A percentile compares a stretch with the other conserved stretches of the same genome.
These are phyloP conservation scores for Columba livia DNA, from an alignment of 2,113 vertebrate genomes.

Conservation along the genomic window DNA sequence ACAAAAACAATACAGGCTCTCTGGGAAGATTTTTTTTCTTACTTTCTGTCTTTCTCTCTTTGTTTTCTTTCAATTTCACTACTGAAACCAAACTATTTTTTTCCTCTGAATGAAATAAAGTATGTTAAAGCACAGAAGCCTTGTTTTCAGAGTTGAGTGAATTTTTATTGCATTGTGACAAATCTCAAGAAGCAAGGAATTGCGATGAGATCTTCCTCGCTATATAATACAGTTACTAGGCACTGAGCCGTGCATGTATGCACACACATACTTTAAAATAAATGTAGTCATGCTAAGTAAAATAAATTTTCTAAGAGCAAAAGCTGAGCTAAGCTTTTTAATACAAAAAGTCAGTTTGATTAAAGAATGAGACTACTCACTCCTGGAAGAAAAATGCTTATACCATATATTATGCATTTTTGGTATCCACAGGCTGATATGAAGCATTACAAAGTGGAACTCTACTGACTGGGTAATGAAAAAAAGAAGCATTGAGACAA, in stretches of 20 bases:
- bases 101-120: not conserved
- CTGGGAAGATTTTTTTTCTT: not conserved
- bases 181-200: not conserved
- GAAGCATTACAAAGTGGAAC: not conserved
- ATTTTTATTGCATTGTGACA: not conserved
- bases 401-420: not conserved
- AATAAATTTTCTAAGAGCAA: slow-evolving; percentile 22
- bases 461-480: not conserved
- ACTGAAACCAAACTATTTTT: not conserved
- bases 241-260: not conserved
- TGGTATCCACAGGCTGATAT: not conserved
- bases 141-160: not conserved
- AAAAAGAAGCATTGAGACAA: not conserved
- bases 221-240: not conserved
- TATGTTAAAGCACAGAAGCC: not conserved
- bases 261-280: not conserved
- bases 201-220: not conserved
- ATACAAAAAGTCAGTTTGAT: slow-evolving; percentile 22
- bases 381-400: slow-evolving; percentile 16
- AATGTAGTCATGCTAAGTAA: slow-evolving; percentile 10
- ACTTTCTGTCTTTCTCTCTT: not conserved
- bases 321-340: slow-evolving; percentile 30
- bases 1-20: not conserved
- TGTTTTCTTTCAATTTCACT: not conserved
- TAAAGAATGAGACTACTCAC: not conserved